A percentile compares a stretch with the other conserved stretches of the same genome.
Conservation (phyloP, 2,888 invertebrate species). For the Girardia tigrina region DNA sequence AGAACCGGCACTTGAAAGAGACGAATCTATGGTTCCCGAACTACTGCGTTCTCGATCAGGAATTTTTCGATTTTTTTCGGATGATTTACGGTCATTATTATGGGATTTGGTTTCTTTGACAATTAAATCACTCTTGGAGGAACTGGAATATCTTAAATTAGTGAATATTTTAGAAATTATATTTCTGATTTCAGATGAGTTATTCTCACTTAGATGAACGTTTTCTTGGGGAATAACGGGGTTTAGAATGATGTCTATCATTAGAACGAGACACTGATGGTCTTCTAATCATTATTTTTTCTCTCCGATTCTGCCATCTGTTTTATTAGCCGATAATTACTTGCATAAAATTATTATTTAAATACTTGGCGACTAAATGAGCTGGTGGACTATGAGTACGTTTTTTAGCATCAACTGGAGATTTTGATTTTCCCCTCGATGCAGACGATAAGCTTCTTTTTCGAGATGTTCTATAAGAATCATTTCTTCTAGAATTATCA, state of each 20-base stretch:
- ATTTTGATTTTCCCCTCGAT: neutral
- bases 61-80: neutral
- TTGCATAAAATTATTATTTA: neutral
- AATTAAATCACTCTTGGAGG: neutral
- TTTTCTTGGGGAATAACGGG: neutral
- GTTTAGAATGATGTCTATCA: neutral
- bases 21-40: neutral
- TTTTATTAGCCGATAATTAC: neutral
- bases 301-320: neutral
- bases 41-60: neutral
- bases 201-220: neutral
- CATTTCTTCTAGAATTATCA: neutral
- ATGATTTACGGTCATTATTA: neutral
- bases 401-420: neutral
- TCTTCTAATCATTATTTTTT: neutral
- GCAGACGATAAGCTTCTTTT: neutral
- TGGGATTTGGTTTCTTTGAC: neutral
- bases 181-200: neutral
- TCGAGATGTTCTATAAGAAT: neutral
- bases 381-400: constrained; percentile 17
- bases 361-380: constrained; percentile 27
- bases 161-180: too few relatives aligned
- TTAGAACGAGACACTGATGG: neutral
- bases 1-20: neutral
- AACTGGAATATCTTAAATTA: neutral